Evolutionary conservation across 2,797 vertebrate genomes (phyloP).

Genomic region (Oreochromis grahami): DNA sequence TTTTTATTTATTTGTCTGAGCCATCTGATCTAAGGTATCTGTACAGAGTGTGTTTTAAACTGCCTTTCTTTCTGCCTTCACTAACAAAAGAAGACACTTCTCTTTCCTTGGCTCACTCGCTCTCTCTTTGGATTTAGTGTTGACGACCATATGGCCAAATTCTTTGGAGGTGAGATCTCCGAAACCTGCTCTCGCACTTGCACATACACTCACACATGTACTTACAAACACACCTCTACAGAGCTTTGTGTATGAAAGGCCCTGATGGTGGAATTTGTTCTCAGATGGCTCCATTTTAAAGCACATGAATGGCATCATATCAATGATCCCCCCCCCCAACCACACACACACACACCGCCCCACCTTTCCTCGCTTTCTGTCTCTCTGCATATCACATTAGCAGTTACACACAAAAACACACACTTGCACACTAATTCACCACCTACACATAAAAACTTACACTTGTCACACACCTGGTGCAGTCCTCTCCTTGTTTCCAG

Average conservation of each 20-base stretch:
- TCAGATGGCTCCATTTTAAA: conserved; percentile 73
- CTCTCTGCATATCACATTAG: conserved; percentile 26
- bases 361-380: neutral
- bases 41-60: conserved; percentile 32
- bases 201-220: neutral
- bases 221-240: conserved; percentile 34
- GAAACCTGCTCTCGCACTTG: conserved; percentile 50
- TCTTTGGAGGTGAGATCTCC: conserved; percentile 75
- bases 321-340: conserved; percentile 50
- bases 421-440: neutral
- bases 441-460: neutral
- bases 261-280: conserved; percentile 67
- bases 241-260: conserved; percentile 59
- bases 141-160: conserved; percentile 78
- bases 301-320: conserved; percentile 67
- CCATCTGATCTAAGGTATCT: conserved; percentile 63
- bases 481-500: conserved; percentile 15
- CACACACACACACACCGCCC: neutral
- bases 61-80: conserved; percentile 12
- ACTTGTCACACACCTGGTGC: conserved; percentile 45
- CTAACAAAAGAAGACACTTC: conserved; percentile 61
- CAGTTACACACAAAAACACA: neutral
- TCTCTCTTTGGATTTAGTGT: conserved; percentile 57
- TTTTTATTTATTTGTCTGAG: conserved; percentile 32
- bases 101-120: conserved; percentile 41